Evolutionary conservation across 2,113 vertebrate genomes (phyloP).

Genomic region (Microtus richardsoni): DNA sequence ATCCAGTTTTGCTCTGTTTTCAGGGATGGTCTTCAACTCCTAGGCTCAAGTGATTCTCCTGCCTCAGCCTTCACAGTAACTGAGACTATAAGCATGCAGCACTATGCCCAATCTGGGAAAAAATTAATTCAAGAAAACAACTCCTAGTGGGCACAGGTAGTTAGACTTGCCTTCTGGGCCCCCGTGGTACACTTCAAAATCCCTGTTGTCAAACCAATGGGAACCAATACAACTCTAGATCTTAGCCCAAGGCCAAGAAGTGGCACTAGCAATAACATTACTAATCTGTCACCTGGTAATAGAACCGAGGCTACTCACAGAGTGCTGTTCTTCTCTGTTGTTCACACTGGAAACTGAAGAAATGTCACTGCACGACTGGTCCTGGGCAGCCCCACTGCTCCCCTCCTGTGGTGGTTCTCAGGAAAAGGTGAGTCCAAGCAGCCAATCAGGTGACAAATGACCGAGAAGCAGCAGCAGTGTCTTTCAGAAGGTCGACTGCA

Average conservation of each 20-base stretch:
- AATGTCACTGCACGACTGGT: fast-evolving
- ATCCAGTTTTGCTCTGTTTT: background rate
- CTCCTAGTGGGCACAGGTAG: background rate
- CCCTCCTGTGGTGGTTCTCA: background rate
- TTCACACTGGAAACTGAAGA: background rate
- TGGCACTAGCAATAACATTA: too few species aligned
- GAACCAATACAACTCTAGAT: background rate
- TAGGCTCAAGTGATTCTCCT: background rate
- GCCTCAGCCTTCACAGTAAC: background rate
- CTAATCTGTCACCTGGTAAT: background rate
- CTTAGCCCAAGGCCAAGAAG: background rate
- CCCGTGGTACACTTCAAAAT: background rate
- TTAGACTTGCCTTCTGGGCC: background rate
- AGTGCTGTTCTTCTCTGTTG: background rate
- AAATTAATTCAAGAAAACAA: background rate
- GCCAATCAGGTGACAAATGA: constrained; percentile 27
- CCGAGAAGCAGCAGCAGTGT: background rate
- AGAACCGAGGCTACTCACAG: background rate
- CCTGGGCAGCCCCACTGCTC: fast-evolving
- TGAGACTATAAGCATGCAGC: background rate
- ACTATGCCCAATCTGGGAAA: background rate
- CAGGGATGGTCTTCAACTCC: background rate
- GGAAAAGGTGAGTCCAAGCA: background rate
- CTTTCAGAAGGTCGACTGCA: constrained; percentile 35
- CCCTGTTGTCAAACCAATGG: too few species aligned